phyloP scores from a whole-genome alignment of 2,113 vertebrate genomes.

The Plecotus auritus region DNA sequence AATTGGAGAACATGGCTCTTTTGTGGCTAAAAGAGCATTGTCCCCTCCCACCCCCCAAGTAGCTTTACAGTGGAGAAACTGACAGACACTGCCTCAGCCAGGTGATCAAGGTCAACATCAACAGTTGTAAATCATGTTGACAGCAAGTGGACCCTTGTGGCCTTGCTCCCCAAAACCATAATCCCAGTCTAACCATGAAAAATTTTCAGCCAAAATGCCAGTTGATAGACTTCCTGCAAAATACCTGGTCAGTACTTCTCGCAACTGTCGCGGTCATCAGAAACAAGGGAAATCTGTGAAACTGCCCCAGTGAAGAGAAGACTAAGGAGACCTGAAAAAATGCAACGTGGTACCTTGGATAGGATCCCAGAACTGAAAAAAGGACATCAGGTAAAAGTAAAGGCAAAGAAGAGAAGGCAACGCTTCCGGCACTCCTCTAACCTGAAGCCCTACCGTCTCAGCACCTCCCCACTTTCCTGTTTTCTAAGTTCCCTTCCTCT shows the following conservation, averaged over 20 bases:
- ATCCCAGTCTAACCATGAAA: neutral
- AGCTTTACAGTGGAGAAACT: neutral
- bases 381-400: neutral
- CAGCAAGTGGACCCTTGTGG: neutral
- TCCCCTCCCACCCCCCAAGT: too few relatives aligned
- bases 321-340: too few relatives aligned
- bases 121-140: neutral
- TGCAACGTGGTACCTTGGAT: neutral
- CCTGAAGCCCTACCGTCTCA: neutral
- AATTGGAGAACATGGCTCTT: neutral
- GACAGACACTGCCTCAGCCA: neutral
- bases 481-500: slow-evolving; percentile 37
- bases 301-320: neutral
- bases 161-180: neutral
- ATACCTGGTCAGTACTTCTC: neutral
- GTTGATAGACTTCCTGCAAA: neutral
- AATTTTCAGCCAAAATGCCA: neutral
- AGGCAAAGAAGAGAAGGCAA: neutral
- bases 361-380: neutral
- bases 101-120: neutral
- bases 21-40: neutral
- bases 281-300: neutral
- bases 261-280: neutral
- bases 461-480: neutral
- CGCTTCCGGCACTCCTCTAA: neutral